phyloP scores from a whole-genome alignment of 2,113 vertebrate genomes.

The Felis chaus region DNA sequence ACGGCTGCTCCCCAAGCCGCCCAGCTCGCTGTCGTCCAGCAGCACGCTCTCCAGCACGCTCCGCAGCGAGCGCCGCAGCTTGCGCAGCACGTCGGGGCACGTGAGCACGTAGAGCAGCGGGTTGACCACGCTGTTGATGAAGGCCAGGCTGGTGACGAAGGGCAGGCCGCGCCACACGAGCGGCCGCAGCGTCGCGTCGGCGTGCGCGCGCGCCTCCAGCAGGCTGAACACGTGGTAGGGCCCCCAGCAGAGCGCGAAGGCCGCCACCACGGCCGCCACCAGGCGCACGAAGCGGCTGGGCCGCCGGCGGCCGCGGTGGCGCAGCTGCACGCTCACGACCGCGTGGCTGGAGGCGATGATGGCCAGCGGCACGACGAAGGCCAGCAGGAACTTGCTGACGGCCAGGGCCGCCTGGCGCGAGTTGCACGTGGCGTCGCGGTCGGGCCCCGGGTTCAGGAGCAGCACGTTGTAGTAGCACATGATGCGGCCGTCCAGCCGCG shows the following conservation, averaged over 20 bases:
- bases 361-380: slow-evolving; percentile 84
- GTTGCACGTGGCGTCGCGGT: slow-evolving; percentile 53
- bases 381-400: slow-evolving; percentile 84
- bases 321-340: slow-evolving; percentile 69
- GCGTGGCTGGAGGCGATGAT: slow-evolving; percentile 83
- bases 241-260: slow-evolving; percentile 87
- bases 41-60: slow-evolving; percentile 85
- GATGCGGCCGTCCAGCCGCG: slow-evolving; percentile 58
- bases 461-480: slow-evolving; percentile 88
- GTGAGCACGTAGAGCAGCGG: slow-evolving; percentile 88
- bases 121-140: slow-evolving; percentile 87
- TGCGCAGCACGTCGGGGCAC: slow-evolving; percentile 83
- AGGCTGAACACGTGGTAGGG: slow-evolving; percentile 87
- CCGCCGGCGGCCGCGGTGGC: slow-evolving; percentile 67
- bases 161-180: slow-evolving; percentile 65
- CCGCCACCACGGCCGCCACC: slow-evolving; percentile 83
- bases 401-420: slow-evolving; percentile 82
- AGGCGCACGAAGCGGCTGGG: slow-evolving; percentile 84
- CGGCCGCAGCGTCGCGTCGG: accelerated
- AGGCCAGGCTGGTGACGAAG: slow-evolving; percentile 76
- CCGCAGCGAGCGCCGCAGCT: slow-evolving; percentile 83
- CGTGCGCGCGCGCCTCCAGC: slow-evolving; percentile 77
- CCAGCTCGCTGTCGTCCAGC: slow-evolving; percentile 82
- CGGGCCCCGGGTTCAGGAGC: slow-evolving; percentile 30
- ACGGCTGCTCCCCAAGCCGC: slow-evolving; percentile 59